Evolutionary conservation across 1,140 invertebrate species (phyloP).

Genomic region (Lordiphosa collinella): DNA sequence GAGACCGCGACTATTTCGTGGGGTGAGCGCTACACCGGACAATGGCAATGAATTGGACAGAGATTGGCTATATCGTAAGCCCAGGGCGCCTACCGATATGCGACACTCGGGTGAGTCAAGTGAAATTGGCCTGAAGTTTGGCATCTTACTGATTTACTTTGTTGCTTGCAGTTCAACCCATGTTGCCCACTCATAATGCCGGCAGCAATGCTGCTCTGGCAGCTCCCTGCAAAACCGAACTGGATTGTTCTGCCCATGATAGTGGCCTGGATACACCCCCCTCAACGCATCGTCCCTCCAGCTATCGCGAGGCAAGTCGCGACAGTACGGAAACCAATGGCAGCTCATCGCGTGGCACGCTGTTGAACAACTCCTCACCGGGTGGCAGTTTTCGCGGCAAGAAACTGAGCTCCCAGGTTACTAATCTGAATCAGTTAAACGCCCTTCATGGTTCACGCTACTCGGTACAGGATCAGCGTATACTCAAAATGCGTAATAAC

Average conservation of each 20-base stretch:
- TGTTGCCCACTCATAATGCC: constrained; percentile 60
- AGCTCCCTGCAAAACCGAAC: constrained; percentile 41
- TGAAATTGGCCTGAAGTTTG: not conserved
- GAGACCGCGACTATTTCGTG: constrained; percentile 59
- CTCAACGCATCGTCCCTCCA: constrained; percentile 73
- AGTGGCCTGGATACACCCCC: constrained; percentile 77
- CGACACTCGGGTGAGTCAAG: constrained; percentile 68
- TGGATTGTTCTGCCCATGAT: constrained; percentile 77
- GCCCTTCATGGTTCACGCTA: constrained; percentile 64
- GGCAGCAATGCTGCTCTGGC: constrained; percentile 41
- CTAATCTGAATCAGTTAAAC: constrained; percentile 73
- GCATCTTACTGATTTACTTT: not conserved
- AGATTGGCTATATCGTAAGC: constrained; percentile 78
- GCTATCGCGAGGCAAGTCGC: constrained; percentile 70
- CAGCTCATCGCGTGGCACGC: constrained; percentile 68
- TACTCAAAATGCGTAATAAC: constrained; percentile 76
- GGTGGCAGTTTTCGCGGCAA: constrained; percentile 73
- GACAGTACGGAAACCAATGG: constrained; percentile 75
- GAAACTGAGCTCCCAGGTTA: constrained; percentile 62
- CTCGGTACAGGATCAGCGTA: constrained; percentile 75
- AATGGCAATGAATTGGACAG: constrained; percentile 76
- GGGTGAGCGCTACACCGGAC: constrained; percentile 61
- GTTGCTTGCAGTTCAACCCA: constrained; percentile 62
- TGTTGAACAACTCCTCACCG: constrained; percentile 71
- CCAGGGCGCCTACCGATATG: constrained; percentile 74